These are phyloP conservation scores for Thryonomys swinderianus DNA, from an alignment of 2,113 vertebrate species.

Conservation along the genomic window DNA sequence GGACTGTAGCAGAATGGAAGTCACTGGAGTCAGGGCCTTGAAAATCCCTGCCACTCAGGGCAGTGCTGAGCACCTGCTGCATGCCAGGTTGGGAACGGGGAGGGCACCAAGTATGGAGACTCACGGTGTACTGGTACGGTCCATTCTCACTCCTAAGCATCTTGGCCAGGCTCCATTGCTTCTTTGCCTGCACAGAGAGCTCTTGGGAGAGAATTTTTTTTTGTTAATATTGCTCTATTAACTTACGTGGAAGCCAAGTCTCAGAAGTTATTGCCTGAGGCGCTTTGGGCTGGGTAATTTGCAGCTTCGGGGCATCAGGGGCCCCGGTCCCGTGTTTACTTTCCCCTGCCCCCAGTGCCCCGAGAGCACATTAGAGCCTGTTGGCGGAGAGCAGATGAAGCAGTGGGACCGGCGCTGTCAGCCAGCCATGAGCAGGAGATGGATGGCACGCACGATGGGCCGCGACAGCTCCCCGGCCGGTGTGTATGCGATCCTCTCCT, in stretches of 20 bases:
- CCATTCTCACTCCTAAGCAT: fast-evolving
- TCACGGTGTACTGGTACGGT: not conserved
- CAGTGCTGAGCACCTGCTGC: fast-evolving
- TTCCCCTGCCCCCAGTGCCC: conserved; percentile 52
- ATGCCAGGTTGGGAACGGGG: not conserved
- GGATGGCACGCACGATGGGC: conserved; percentile 87
- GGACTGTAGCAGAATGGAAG: not conserved
- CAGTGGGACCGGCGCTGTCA: conserved; percentile 82
- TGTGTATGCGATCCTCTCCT: conserved; percentile 85
- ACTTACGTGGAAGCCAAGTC: not conserved
- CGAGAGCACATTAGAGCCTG: conserved; percentile 74
- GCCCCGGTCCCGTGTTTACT: not conserved
- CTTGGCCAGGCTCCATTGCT: not conserved
- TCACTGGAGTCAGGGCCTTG: not conserved
- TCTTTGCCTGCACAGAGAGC: not conserved
- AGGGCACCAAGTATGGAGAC: not conserved
- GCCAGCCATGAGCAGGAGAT: conserved; percentile 86
- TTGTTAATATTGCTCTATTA: not conserved
- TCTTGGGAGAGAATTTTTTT: not conserved
- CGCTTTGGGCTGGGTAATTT: not conserved
- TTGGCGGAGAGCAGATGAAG: conserved; percentile 84
- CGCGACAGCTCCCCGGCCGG: conserved; percentile 86
- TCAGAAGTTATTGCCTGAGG: not conserved
- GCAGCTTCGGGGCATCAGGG: not conserved
- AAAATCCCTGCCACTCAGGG: fast-evolving